A percentile compares a stretch with the other conserved stretches of the same genome.
These are phyloP conservation scores for Terebella lapidaria DNA, from an alignment of 2,888 invertebrate genomes.

Conservation along the genomic window DNA sequence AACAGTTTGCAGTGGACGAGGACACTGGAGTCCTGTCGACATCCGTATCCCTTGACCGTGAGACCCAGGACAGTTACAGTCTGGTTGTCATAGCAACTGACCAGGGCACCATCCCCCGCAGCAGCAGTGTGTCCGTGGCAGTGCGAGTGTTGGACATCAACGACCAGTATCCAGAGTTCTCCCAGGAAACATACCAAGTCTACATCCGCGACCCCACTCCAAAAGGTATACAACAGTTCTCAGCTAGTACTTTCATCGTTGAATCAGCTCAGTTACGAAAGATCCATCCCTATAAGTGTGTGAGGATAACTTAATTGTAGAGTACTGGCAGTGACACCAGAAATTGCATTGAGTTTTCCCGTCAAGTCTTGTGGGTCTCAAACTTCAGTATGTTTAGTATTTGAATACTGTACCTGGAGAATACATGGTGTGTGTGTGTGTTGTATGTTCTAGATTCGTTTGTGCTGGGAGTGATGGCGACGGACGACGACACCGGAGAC, in stretches of 20 bases:
- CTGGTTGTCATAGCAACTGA: conserved; percentile 49
- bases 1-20: too few relatives aligned
- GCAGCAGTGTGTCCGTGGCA: conserved; percentile 81
- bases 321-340: too few relatives aligned
- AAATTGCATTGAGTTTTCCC: too few relatives aligned
- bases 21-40: conserved; percentile 69
- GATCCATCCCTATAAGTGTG: too few relatives aligned
- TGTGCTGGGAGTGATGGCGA: conserved; percentile 83
- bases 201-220: conserved; percentile 77
- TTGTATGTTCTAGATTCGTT: conserved; percentile 61
- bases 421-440: not conserved
- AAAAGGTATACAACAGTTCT: conserved; percentile 65
- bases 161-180: conserved; percentile 83
- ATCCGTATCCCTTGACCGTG: conserved; percentile 74
- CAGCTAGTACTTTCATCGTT: too few relatives aligned
- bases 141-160: conserved; percentile 90
- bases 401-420: not conserved
- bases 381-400: too few relatives aligned
- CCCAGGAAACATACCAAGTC: conserved; percentile 61
- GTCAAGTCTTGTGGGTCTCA: too few relatives aligned
- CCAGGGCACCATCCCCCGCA: conserved; percentile 52
- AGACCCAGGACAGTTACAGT: conserved; percentile 57
- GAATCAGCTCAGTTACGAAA: too few relatives aligned
- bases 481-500: conserved; percentile 73
- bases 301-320: too few relatives aligned